phyloP scores from a whole-genome alignment of 2,888 invertebrate species.

The Drosophila limbata region DNA sequence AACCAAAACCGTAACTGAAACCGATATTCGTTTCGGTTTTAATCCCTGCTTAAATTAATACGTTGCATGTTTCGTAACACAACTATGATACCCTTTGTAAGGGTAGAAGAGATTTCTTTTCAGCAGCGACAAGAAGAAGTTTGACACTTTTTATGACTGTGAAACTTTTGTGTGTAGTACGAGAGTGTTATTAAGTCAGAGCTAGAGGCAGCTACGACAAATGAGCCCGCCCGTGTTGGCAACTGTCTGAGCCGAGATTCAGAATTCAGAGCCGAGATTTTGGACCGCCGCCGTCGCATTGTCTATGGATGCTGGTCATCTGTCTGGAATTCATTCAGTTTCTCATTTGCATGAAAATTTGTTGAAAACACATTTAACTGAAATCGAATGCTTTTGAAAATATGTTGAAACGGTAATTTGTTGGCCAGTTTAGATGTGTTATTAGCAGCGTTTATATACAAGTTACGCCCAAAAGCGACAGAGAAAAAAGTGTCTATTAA shows the following conservation, averaged over 20 bases:
- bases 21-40: too few species aligned
- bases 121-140: slow-evolving; percentile 60
- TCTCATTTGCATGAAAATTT: slow-evolving; percentile 77
- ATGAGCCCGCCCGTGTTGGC: slow-evolving; percentile 73
- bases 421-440: slow-evolving; percentile 76
- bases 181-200: slow-evolving; percentile 49
- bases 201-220: slow-evolving; percentile 61
- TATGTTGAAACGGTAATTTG: slow-evolving; percentile 79
- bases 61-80: too few species aligned
- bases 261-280: background rate
- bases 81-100: too few species aligned
- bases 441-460: slow-evolving; percentile 79
- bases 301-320: slow-evolving; percentile 77
- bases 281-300: slow-evolving; percentile 77
- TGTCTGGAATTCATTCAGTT: slow-evolving; percentile 41
- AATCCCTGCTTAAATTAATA: too few species aligned
- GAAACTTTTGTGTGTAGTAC: slow-evolving; percentile 58
- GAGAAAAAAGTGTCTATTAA: slow-evolving; percentile 24
- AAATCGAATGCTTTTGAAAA: slow-evolving; percentile 62
- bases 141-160: slow-evolving; percentile 74
- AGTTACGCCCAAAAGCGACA: slow-evolving; percentile 61
- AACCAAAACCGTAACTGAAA: too few species aligned
- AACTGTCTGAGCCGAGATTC: slow-evolving; percentile 14
- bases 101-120: slow-evolving; percentile 41
- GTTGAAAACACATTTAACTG: slow-evolving; percentile 74